A percentile compares a stretch with the other conserved stretches of the same genome.
phyloP scores from a whole-genome alignment of 2,113 vertebrate species.

The Anhinga anhinga region DNA sequence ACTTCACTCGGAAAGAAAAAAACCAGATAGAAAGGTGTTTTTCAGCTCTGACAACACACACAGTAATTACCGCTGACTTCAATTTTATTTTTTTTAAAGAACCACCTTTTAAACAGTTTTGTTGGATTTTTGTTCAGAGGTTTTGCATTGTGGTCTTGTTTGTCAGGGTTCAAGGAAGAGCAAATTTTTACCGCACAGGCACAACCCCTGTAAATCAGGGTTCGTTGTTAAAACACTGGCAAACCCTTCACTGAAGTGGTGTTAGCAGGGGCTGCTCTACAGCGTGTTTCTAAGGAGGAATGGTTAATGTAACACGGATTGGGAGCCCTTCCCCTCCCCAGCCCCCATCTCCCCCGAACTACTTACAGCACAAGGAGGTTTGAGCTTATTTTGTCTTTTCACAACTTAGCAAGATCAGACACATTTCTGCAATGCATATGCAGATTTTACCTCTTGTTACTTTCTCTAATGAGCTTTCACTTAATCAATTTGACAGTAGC shows the following conservation, averaged over 20 bases:
- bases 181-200: background rate
- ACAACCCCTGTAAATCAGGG: background rate
- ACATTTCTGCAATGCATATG: slow-evolving; percentile 81
- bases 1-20: background rate
- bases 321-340: slow-evolving; percentile 53
- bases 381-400: slow-evolving; percentile 76
- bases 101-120: background rate
- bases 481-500: slow-evolving; percentile 83
- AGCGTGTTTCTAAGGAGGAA: slow-evolving; percentile 31
- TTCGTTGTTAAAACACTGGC: slow-evolving; percentile 15
- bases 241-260: slow-evolving; percentile 48
- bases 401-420: slow-evolving; percentile 77
- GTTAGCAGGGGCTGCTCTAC: background rate
- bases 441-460: slow-evolving; percentile 80
- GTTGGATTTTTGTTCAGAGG: background rate
- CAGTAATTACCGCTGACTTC: background rate
- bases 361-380: slow-evolving; percentile 68
- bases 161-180: background rate
- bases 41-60: background rate
- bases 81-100: background rate
- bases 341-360: slow-evolving; percentile 52
- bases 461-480: slow-evolving; percentile 82
- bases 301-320: slow-evolving; percentile 8
- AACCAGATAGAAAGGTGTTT: background rate
- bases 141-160: background rate